These are phyloP conservation scores for Pollicipes pollicipes DNA, from an alignment of 1,140 invertebrate species.

Conservation along the genomic window DNA sequence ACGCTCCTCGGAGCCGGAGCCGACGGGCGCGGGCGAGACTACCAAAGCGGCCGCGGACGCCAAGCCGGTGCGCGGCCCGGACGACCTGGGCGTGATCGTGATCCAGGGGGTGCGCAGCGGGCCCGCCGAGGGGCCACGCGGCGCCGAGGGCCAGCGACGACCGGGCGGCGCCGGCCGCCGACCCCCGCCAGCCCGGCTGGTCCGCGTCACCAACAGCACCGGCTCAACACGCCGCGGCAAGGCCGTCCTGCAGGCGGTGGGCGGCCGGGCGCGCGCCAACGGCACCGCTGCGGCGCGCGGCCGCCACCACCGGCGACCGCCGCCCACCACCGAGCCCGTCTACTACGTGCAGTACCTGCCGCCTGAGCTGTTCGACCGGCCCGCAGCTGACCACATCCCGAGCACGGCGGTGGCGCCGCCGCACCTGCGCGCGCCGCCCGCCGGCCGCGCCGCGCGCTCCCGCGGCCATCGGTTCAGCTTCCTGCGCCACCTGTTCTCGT, in stretches of 20 bases:
- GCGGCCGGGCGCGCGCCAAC: not conserved
- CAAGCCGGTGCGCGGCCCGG: not conserved
- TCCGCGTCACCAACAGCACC: not conserved
- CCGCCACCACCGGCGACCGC: no score
- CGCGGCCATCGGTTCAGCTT: not conserved
- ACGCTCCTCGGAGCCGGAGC: not conserved
- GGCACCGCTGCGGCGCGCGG: not conserved
- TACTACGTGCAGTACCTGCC: not conserved
- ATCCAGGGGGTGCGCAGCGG: not conserved
- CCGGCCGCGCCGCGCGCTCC: no score
- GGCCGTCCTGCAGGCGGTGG: not conserved
- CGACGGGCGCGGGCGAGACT: not conserved
- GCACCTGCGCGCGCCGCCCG: no score
- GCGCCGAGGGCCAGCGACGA: not conserved
- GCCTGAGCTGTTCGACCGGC: not conserved
- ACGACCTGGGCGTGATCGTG: not conserved
- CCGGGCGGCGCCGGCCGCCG: no score
- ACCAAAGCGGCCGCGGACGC: no score
- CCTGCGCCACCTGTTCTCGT: not conserved
- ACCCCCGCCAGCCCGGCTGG: not conserved
- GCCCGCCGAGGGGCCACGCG: not conserved
- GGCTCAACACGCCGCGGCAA: not conserved
- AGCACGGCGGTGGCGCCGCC: not conserved
- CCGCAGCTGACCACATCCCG: not conserved
- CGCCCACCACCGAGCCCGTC: not conserved